Conservation (phyloP, 2,113 vertebrate genomes). For the Oreochromis tanganicae region DNA sequence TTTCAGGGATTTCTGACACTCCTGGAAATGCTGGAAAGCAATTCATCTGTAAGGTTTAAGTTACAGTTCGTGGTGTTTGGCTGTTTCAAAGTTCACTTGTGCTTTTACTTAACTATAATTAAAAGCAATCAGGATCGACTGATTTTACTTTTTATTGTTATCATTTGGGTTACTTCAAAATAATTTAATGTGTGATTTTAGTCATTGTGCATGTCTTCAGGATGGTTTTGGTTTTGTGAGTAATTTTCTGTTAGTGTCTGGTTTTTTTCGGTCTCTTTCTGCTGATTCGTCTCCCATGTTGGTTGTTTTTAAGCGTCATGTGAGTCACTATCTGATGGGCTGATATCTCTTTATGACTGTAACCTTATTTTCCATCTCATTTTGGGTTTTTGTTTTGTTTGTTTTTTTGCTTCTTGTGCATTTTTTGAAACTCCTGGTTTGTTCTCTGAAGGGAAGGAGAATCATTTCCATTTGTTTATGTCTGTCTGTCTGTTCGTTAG, state of each 20-base stretch:
- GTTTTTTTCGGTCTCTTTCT: neutral
- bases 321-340: neutral
- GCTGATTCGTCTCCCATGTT: neutral
- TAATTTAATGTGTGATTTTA: neutral
- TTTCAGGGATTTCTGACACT: neutral
- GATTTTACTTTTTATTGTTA: neutral
- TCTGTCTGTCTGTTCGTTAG: neutral
- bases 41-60: neutral
- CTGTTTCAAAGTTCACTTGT: neutral
- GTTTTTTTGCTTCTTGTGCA: neutral
- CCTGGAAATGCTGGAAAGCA: neutral
- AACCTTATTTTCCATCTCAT: neutral
- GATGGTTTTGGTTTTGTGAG: neutral
- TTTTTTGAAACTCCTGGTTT: neutral
- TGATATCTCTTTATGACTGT: neutral
- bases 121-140: neutral
- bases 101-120: neutral
- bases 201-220: neutral
- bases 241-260: neutral
- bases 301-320: neutral
- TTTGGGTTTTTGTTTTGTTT: fast-evolving
- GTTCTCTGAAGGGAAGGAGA: neutral
- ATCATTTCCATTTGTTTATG: neutral
- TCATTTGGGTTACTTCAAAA: neutral
- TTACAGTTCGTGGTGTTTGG: neutral